Evolutionary conservation across 2,797 vertebrate genomes (phyloP).

Genomic region (Rhincodon typus): DNA sequence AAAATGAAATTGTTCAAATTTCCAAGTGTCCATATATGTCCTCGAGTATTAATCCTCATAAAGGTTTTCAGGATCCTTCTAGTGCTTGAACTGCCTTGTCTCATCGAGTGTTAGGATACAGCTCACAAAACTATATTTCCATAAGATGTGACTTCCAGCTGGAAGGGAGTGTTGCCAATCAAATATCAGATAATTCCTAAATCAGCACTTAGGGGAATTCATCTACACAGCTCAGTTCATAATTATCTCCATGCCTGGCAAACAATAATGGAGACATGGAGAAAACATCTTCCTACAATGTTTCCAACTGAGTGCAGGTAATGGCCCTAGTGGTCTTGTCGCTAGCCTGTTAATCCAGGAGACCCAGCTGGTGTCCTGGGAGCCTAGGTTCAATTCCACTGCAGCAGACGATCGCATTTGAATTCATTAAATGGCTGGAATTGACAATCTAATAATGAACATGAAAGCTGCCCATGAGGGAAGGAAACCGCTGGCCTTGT

Average conservation of each 20-base stretch:
- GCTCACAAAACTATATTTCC: not conserved
- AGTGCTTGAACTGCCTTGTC: not conserved
- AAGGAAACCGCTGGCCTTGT: no score
- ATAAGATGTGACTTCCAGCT: not conserved
- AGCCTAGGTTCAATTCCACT: no score
- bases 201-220: not conserved
- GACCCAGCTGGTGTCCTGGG: no score
- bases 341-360: no score
- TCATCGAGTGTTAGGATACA: no score
- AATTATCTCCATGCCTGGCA: not conserved
- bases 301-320: no score
- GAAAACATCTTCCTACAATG: no score
- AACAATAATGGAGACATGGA: not conserved
- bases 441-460: no score
- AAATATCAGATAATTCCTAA: not conserved
- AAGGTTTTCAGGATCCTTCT: not conserved
- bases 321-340: no score
- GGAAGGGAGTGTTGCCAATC: not conserved
- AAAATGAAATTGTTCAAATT: slow-evolving; percentile 21
- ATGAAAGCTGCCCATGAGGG: no score
- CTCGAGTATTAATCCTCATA: not conserved
- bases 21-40: not conserved
- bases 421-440: no score
- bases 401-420: no score
- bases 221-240: not conserved